phyloP scores from a whole-genome alignment of 2,888 invertebrate species.

The Idaea dimidiata region DNA sequence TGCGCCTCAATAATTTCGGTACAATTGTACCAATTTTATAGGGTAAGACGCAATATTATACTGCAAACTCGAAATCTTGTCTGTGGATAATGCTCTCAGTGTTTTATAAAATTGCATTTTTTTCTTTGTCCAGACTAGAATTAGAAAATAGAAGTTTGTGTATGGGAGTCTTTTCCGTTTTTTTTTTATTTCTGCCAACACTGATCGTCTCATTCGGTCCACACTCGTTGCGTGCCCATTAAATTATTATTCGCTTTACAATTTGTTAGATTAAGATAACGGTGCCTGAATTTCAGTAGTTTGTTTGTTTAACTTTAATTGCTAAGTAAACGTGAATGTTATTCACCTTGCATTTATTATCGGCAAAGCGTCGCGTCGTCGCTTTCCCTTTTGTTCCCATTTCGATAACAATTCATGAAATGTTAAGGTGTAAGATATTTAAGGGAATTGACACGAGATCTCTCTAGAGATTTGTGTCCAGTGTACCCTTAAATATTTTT shows the following conservation, averaged over 20 bases:
- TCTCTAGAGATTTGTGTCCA: conserved; percentile 30
- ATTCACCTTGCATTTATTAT: conserved; percentile 6
- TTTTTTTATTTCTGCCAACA: neutral
- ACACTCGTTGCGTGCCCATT: conserved; percentile 5
- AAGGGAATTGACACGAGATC: neutral
- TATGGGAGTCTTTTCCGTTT: neutral
- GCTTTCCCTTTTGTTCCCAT: neutral
- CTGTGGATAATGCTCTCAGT: no score
- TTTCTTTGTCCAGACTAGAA: no score
- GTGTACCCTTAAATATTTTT: conserved; percentile 8
- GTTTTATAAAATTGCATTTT: no score
- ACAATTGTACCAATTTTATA: no score
- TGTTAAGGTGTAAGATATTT: neutral
- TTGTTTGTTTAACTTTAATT: conserved; percentile 34
- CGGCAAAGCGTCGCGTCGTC: neutral
- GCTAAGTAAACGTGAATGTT: neutral
- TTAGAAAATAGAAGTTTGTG: no score
- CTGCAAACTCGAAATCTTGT: no score
- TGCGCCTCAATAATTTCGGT: no score
- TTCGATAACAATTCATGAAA: neutral
- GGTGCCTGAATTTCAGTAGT: conserved; percentile 62
- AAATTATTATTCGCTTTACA: conserved; percentile 12
- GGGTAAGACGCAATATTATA: no score
- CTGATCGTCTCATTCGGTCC: neutral
- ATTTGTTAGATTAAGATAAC: conserved; percentile 64